phyloP scores from a whole-genome alignment of 2,888 invertebrate genomes.

The Acanthopleura granulata region DNA sequence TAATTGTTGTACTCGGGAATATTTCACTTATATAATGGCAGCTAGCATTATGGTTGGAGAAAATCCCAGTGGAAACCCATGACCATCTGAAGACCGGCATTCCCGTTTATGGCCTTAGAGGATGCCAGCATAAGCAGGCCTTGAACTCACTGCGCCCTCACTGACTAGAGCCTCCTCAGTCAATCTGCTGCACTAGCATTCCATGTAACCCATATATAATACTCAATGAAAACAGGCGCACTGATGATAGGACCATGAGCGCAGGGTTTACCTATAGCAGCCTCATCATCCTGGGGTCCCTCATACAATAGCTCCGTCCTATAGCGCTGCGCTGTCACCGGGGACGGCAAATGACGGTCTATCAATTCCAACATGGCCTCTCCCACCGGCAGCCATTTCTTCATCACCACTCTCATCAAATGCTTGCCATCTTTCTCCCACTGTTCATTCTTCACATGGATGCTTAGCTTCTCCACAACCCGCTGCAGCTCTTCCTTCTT shows the following conservation, averaged over 20 bases:
- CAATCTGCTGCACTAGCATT: too few relatives aligned
- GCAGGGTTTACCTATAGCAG: constrained; percentile 79
- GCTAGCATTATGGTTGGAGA: too few relatives aligned
- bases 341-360: constrained; percentile 98
- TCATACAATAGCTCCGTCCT: constrained; percentile 99
- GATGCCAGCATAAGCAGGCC: too few relatives aligned
- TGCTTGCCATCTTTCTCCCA: constrained; percentile 88
- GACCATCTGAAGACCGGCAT: too few relatives aligned
- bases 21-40: too few relatives aligned
- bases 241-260: neutral
- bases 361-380: constrained; percentile 99
- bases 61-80: too few relatives aligned
- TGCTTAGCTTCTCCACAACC: constrained; percentile 89
- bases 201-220: too few relatives aligned
- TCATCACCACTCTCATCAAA: constrained; percentile 95
- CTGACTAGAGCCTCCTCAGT: too few relatives aligned
- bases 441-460: constrained; percentile 92
- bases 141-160: too few relatives aligned
- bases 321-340: constrained; percentile 97
- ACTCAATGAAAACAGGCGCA: too few relatives aligned
- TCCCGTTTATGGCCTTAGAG: too few relatives aligned
- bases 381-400: constrained; percentile 99
- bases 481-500: constrained; percentile 83
- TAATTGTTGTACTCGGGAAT: too few relatives aligned
- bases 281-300: constrained; percentile 96